Base-by-base conservation (phyloP, 2,113 vertebrate genomes). In the Pogona vitticeps region DNA sequence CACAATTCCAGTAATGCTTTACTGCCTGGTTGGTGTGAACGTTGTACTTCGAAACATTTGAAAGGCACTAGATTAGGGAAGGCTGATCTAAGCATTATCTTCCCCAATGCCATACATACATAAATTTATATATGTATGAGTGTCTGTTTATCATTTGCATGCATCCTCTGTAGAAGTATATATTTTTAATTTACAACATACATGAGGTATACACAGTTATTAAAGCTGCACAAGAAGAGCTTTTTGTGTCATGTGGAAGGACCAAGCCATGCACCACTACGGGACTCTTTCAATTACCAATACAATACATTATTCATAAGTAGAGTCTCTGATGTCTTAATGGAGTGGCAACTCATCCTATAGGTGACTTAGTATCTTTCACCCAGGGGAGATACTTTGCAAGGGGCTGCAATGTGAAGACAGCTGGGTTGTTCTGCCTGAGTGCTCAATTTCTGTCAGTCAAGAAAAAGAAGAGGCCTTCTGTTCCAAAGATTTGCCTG, bases 261-360 rank as follows among this genome's bases (percentile, higher is more conserved):
- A 17, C 31, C 18, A 86, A 79, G 87, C 86, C 90, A 59, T 79
- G 42, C 70, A 81, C 71, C 88, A 88, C 86, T 76, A 86, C 46
- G 89, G 63, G 63, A 85, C 89, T 89, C 75, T 89, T 93, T 88
- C 5, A 92, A 93, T 94, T 93, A 91, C 71, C 58, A 78, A 86
- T 90, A 75, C 36, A 87, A 88, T 94, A 72, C 80, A 46, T 91
- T 91, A 93, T 93, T 93, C 90, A 92, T 91, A 70, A 85, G 80
- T 52, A 38, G 36, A 33, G 89, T 93, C 86, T 88, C 86, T 88
- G 76, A 71, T 86, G 88, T 84, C 77, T 92, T 65, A 88, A 87
- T 92, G 63, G 1, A 36, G 80, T 71, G 85, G 75, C 75, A 91
- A 88, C 84, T 42, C 82, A 79, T 87, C 56, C 86, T 26, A 1